Conservation (phyloP, 2,113 vertebrate species). For the Panthera leo region DNA sequence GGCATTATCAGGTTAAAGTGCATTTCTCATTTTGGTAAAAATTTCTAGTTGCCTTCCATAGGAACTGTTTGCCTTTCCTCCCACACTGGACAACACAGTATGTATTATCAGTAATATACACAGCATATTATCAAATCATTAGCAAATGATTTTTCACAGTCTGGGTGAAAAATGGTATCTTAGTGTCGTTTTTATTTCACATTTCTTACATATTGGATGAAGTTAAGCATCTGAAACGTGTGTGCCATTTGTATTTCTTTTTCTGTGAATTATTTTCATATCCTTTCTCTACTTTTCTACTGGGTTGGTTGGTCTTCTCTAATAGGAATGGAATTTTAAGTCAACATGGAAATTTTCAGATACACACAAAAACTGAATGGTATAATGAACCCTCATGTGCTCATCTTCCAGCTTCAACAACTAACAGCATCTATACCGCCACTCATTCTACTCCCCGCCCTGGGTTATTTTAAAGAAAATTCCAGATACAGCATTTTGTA, state of each 20-base stretch:
- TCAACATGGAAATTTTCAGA: not conserved
- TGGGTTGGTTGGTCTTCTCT: not conserved
- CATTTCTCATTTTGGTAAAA: constrained; percentile 29
- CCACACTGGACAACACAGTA: not conserved
- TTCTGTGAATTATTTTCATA: not conserved
- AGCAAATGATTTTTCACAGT: not conserved
- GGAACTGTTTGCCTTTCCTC: not conserved
- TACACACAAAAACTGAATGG: not conserved
- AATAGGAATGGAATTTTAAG: not conserved
- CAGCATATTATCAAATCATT: not conserved
- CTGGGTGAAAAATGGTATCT: not conserved
- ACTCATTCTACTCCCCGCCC: not conserved
- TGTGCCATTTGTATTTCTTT: not conserved
- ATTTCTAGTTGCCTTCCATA: not conserved
- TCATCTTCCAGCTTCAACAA: not conserved
- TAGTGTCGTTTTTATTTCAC: not conserved
- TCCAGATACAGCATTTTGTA: not conserved
- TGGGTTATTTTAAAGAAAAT: not conserved
- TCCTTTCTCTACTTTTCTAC: not conserved
- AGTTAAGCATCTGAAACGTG: not conserved
- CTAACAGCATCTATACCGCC: too few relatives aligned
- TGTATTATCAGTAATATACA: not conserved
- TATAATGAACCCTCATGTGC: not conserved
- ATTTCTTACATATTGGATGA: not conserved
- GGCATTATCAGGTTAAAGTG: not conserved